Percentiles rank a stretch among this genome's conserved stretches.
These are phyloP conservation scores for Ypsolopha scabrella DNA, from an alignment of 2,888 invertebrate species.

Conservation along the genomic window DNA sequence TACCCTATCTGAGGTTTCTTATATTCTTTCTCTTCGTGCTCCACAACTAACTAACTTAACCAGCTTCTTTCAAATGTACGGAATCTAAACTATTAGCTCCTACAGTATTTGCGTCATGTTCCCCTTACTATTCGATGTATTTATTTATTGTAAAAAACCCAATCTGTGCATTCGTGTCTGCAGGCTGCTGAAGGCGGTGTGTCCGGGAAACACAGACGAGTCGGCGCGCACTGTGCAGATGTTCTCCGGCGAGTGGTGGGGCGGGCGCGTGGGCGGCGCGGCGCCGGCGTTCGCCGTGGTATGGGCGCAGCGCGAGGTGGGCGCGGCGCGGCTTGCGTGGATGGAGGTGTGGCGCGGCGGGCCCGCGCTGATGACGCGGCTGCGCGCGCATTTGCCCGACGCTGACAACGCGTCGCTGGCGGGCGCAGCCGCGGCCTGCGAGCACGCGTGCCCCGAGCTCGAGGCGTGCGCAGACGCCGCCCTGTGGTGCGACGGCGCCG, in stretches of 20 bases:
- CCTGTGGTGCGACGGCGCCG: constrained; percentile 81
- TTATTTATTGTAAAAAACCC: not conserved
- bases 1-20: too few species aligned
- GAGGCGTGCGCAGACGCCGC: constrained; percentile 81
- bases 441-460: constrained; percentile 74
- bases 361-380: constrained; percentile 11
- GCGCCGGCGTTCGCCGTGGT: constrained; percentile 74
- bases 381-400: constrained; percentile 61
- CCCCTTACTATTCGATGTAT: too few species aligned
- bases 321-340: constrained; percentile 85
- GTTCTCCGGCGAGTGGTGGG: constrained; percentile 84
- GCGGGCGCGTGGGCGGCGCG: constrained; percentile 62
- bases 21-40: too few species aligned
- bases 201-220: constrained; percentile 77
- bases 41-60: too few species aligned
- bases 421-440: constrained; percentile 38
- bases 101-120: too few species aligned
- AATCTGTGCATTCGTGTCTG: not conserved
- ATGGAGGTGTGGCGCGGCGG: constrained; percentile 46
- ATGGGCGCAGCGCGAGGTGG: constrained; percentile 80
- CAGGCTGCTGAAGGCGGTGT: constrained; percentile 74
- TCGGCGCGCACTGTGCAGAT: constrained; percentile 78
- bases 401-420: constrained; percentile 37
- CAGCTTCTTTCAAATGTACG: too few species aligned
- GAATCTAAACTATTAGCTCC: too few species aligned